These are phyloP conservation scores for Notarius quadriscutis DNA, from an alignment of 2,113 vertebrate genomes.

Conservation along the genomic window DNA sequence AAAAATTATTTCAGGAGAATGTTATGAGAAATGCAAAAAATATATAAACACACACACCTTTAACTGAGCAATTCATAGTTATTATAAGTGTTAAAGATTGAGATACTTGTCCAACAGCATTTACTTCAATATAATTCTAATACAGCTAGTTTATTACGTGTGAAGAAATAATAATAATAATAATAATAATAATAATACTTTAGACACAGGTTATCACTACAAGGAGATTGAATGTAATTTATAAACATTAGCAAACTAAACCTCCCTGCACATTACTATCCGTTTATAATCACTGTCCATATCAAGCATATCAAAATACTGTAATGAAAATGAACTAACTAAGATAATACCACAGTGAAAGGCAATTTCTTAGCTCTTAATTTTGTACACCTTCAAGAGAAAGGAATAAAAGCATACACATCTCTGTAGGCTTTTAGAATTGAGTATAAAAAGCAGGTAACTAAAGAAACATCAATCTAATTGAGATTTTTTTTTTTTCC, in stretches of 20 bases:
- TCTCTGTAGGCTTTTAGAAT: neutral
- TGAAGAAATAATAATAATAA: neutral
- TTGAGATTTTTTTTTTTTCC: neutral
- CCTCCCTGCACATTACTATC: neutral
- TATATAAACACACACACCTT: neutral
- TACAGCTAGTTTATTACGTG: neutral
- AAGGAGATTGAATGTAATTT: neutral
- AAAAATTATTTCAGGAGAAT: neutral
- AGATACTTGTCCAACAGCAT: neutral
- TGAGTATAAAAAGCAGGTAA: neutral
- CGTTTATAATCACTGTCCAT: neutral
- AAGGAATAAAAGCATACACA: neutral
- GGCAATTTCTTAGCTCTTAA: neutral
- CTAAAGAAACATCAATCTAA: neutral
- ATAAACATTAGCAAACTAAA: neutral
- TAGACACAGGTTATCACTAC: neutral
- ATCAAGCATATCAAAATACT: neutral
- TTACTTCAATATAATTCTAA: neutral
- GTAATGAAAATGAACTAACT: neutral
- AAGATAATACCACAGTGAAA: neutral
- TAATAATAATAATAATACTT: neutral
- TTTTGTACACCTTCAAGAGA: neutral
- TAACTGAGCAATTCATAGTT: neutral
- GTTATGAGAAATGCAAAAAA: neutral
- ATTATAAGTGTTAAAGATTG: no score